phyloP scores from a whole-genome alignment of 2,113 vertebrate genomes.

The Vidua macroura region DNA sequence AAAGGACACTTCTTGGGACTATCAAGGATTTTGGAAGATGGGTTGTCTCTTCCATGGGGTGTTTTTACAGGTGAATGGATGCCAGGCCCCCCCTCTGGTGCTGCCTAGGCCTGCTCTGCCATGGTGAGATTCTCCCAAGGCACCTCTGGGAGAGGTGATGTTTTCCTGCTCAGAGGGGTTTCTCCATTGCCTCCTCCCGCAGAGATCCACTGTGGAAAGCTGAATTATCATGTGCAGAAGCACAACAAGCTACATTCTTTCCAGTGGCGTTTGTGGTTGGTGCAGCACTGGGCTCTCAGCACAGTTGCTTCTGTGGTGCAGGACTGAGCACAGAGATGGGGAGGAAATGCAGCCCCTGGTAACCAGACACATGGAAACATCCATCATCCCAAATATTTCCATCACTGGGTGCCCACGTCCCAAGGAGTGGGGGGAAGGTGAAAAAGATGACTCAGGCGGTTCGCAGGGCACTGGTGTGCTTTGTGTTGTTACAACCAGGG shows the following conservation, averaged over 20 bases:
- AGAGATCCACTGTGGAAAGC: background rate
- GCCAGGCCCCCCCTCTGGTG: background rate
- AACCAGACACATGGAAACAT: background rate
- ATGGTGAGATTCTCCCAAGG: background rate
- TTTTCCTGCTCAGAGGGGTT: background rate
- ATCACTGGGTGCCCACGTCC: fast-evolving
- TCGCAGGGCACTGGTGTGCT: background rate
- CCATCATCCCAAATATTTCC: background rate
- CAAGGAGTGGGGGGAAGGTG: background rate
- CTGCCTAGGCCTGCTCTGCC: background rate
- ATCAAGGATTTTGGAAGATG: background rate
- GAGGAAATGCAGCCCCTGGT: background rate
- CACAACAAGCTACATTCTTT: background rate
- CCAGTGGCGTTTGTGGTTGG: background rate
- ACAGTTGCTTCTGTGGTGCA: fast-evolving
- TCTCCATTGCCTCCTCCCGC: background rate
- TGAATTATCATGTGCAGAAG: background rate
- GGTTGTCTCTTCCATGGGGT: background rate
- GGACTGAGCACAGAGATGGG: background rate
- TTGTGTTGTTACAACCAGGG: background rate
- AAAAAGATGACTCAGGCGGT: background rate
- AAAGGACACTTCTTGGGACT: fast-evolving
- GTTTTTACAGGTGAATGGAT: background rate
- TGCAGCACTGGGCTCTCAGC: fast-evolving
- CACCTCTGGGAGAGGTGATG: background rate